A percentile compares a stretch with the other conserved stretches of the same genome.
These are phyloP conservation scores for Fulmarus glacialis DNA, from an alignment of 2,113 vertebrate genomes.

Conservation along the genomic window DNA sequence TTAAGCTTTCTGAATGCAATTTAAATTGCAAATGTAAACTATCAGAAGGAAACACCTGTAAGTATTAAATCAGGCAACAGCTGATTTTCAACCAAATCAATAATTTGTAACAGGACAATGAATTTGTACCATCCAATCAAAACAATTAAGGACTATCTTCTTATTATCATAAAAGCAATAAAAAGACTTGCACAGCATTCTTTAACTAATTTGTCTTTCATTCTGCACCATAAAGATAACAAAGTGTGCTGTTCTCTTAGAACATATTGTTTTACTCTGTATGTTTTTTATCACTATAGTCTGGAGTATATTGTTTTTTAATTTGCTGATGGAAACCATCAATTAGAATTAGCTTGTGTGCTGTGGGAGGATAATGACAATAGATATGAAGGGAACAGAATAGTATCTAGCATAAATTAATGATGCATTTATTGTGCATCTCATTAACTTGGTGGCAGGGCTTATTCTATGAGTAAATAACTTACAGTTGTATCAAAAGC, in stretches of 20 bases:
- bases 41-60: slow-evolving; percentile 80
- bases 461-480: slow-evolving; percentile 53
- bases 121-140: slow-evolving; percentile 68
- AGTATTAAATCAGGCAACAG: slow-evolving; percentile 65
- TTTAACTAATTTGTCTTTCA: slow-evolving; percentile 77
- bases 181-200: slow-evolving; percentile 72
- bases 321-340: slow-evolving; percentile 73
- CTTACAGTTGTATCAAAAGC: background rate
- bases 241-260: slow-evolving; percentile 60
- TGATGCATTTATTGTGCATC: slow-evolving; percentile 50
- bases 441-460: background rate
- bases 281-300: slow-evolving; percentile 66
- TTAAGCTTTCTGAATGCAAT: slow-evolving; percentile 69
- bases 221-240: slow-evolving; percentile 80
- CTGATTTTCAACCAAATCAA: slow-evolving; percentile 76
- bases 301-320: slow-evolving; percentile 70
- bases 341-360: slow-evolving; percentile 71
- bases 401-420: slow-evolving; percentile 53
- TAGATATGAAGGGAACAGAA: slow-evolving; percentile 17
- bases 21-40: slow-evolving; percentile 82
- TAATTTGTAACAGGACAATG: slow-evolving; percentile 74
- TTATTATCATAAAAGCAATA: slow-evolving; percentile 79
- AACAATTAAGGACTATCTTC: slow-evolving; percentile 74
- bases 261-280: slow-evolving; percentile 63
- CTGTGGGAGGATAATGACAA: slow-evolving; percentile 44